Conservation (phyloP, 1,140 invertebrate species). For the Conus betulinus region DNA sequence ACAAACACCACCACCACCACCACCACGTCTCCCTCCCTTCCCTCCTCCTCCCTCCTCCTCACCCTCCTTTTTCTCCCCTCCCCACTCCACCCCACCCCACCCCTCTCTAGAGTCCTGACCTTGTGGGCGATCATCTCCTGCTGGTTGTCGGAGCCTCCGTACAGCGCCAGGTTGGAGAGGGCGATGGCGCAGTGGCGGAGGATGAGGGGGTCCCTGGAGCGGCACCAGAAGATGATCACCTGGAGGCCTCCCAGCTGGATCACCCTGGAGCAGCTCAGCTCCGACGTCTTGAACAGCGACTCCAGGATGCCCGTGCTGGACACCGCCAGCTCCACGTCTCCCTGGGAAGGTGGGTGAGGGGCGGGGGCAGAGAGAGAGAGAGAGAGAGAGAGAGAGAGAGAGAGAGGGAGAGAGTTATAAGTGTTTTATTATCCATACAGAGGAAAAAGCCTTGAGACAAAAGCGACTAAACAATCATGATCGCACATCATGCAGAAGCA, state of each 20-base stretch:
- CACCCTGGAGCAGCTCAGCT: constrained; percentile 86
- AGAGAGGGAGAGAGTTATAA: too few species aligned
- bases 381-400: too few species aligned
- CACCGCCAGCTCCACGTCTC: constrained; percentile 87
- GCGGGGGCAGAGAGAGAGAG: too few species aligned
- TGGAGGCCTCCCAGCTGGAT: constrained; percentile 78
- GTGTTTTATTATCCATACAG: too few species aligned
- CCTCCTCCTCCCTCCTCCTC: too few species aligned
- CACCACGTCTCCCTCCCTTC: background rate
- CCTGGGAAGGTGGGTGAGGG: background rate
- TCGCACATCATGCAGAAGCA: too few species aligned
- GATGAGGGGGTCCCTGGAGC: constrained; percentile 89
- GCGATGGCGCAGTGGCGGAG: constrained; percentile 97
- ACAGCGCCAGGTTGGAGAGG: constrained; percentile 95
- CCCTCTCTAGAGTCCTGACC: constrained; percentile 69
- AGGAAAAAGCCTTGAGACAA: too few species aligned
- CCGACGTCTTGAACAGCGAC: constrained; percentile 96
- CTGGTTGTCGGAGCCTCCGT: constrained; percentile 97
- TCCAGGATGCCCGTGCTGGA: constrained; percentile 97
- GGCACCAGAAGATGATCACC: constrained; percentile 94
- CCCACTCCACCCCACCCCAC: background rate
- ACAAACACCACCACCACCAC: background rate
- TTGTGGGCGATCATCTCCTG: constrained; percentile 95
- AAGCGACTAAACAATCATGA: too few species aligned
- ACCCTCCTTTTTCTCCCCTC: background rate